phyloP scores from a whole-genome alignment of 1,140 invertebrate genomes.

The Aporrectodea caliginosa region DNA sequence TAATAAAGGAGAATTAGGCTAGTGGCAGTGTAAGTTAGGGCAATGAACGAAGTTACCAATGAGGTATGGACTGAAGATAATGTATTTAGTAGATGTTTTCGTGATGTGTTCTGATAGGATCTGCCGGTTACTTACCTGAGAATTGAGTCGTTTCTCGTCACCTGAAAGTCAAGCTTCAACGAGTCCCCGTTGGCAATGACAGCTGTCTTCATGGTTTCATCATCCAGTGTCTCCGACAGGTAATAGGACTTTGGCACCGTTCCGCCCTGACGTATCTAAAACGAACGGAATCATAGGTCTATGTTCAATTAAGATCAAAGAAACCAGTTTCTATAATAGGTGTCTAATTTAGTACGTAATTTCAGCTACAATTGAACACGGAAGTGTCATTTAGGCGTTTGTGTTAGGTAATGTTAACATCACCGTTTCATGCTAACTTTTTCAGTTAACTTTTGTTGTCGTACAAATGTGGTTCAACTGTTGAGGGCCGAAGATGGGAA shows the following conservation, averaged over 20 bases:
- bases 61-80: no score
- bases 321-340: not conserved
- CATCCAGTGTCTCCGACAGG: slow-evolving; percentile 44
- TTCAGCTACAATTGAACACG: not conserved
- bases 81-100: no score
- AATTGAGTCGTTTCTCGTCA: slow-evolving; percentile 42
- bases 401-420: not conserved
- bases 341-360: not conserved
- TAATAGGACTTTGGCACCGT: slow-evolving; percentile 75
- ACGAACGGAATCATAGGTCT: not conserved
- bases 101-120: no score
- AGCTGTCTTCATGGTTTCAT: slow-evolving; percentile 40
- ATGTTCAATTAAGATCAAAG: not conserved
- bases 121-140: slow-evolving; percentile 49
- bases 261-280: slow-evolving; percentile 69
- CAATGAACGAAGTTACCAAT: no score
- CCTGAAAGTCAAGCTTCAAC: slow-evolving; percentile 40
- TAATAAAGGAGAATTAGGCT: no score
- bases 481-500: no score
- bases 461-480: no score
- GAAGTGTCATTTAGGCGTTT: not conserved
- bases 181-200: slow-evolving; percentile 44
- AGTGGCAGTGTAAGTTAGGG: no score
- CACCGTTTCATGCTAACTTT: not conserved
- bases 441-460: not conserved